Evolutionary conservation across 2,797 vertebrate species (phyloP).

Genomic region (Anas acuta): DNA sequence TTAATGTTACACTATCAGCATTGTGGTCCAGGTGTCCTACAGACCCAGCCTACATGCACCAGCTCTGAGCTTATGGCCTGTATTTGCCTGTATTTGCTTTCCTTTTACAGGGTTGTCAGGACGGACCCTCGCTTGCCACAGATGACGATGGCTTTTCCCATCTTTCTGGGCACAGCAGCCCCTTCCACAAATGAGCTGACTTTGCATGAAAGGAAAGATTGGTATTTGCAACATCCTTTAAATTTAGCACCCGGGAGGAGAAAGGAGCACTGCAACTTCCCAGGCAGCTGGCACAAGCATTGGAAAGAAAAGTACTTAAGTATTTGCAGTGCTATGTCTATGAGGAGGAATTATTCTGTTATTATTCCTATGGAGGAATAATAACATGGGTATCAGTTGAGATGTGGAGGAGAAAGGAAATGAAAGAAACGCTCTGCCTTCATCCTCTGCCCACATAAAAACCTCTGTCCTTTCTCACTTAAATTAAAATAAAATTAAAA

Average conservation of each 20-base stretch:
- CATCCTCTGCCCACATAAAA: constrained; percentile 16
- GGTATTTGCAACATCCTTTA: background rate
- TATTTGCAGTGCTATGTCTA: background rate
- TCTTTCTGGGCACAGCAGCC: fast-evolving
- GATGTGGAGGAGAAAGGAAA: background rate
- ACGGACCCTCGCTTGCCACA: background rate
- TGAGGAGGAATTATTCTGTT: too few relatives aligned
- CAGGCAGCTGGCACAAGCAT: background rate
- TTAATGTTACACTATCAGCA: background rate
- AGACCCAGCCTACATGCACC: background rate
- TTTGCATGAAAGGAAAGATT: background rate
- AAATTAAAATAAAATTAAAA: background rate
- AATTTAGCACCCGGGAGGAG: background rate
- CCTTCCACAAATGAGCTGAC: background rate
- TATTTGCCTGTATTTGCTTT: background rate
- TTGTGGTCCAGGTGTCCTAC: fast-evolving
- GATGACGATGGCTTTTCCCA: background rate
- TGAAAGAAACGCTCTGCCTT: constrained; percentile 10
- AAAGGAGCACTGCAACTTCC: background rate
- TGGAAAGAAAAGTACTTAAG: background rate
- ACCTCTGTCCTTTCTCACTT: background rate
- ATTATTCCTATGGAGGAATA: background rate
- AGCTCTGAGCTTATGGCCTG: background rate
- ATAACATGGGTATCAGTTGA: background rate
- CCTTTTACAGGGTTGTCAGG: background rate